Conservation (phyloP, 2,113 vertebrate species). For the Baryphthengus martii region DNA sequence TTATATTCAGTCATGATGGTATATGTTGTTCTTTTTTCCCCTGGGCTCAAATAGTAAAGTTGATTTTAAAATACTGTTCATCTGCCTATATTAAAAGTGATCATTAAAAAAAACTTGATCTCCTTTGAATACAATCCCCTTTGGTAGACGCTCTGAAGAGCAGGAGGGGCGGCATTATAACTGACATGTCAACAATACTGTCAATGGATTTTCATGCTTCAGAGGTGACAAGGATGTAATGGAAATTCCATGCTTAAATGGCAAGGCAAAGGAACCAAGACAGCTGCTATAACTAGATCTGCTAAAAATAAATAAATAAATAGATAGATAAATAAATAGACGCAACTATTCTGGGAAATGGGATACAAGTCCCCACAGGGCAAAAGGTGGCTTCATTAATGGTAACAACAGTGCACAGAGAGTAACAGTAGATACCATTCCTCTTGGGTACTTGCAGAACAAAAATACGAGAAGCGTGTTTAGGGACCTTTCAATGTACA, state of each 20-base stretch:
- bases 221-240: constrained; percentile 34
- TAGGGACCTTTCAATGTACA: neutral
- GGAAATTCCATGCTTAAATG: constrained; percentile 21
- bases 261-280: constrained; percentile 12
- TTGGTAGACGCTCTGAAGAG: neutral
- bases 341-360: neutral
- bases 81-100: neutral
- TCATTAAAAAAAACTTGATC: neutral
- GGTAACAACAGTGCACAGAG: neutral
- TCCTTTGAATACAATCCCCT: neutral
- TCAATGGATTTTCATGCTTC: constrained; percentile 1
- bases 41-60: neutral
- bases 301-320: neutral
- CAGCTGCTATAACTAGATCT: neutral
- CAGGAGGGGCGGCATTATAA: neutral
- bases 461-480: neutral
- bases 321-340: neutral
- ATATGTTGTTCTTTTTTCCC: neutral
- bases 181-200: neutral
- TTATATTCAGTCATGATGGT: neutral
- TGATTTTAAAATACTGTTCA: neutral
- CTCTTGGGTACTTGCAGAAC: neutral
- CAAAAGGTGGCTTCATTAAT: neutral
- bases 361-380: neutral
- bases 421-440: neutral